These are phyloP conservation scores for Oscheius sp. DNA, from an alignment of 2,888 invertebrate genomes.

Conservation along the genomic window DNA sequence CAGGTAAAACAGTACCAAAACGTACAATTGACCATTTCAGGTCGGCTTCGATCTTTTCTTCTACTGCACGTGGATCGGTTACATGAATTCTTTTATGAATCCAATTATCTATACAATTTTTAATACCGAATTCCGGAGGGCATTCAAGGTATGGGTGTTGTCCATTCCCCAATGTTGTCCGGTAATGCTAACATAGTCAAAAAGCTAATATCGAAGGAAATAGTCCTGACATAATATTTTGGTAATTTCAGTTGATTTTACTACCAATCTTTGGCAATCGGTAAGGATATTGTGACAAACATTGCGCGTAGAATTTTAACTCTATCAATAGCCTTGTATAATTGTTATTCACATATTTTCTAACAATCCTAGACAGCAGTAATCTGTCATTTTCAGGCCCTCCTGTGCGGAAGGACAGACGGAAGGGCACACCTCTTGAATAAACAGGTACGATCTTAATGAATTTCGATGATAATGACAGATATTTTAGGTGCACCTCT, in stretches of 20 bases:
- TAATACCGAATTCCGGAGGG: constrained; percentile 88
- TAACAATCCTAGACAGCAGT: background rate
- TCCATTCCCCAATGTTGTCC: constrained; percentile 26
- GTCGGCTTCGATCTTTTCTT: constrained; percentile 80
- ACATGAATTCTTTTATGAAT: constrained; percentile 84
- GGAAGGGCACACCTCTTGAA: constrained; percentile 41
- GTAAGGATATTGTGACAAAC: constrained; percentile 25
- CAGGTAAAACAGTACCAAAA: constrained; percentile 43
- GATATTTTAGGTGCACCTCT: constrained; percentile 28
- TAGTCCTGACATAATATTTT: background rate
- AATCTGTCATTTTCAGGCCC: constrained; percentile 18
- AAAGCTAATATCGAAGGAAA: background rate
- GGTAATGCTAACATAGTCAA: background rate
- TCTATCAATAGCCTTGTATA: constrained; percentile 1
- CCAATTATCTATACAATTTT: constrained; percentile 78
- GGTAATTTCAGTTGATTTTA: constrained; percentile 19
- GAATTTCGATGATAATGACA: background rate
- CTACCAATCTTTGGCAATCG: constrained; percentile 26
- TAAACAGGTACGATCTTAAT: constrained; percentile 43
- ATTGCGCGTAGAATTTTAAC: background rate
- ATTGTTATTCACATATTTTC: background rate
- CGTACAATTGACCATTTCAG: constrained; percentile 41
- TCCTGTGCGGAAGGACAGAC: constrained; percentile 38
- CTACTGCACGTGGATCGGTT: constrained; percentile 96
- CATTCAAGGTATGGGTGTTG: constrained; percentile 79